Conservation (phyloP, 2,113 vertebrate species). For the Genyomyrus donnyi region DNA sequence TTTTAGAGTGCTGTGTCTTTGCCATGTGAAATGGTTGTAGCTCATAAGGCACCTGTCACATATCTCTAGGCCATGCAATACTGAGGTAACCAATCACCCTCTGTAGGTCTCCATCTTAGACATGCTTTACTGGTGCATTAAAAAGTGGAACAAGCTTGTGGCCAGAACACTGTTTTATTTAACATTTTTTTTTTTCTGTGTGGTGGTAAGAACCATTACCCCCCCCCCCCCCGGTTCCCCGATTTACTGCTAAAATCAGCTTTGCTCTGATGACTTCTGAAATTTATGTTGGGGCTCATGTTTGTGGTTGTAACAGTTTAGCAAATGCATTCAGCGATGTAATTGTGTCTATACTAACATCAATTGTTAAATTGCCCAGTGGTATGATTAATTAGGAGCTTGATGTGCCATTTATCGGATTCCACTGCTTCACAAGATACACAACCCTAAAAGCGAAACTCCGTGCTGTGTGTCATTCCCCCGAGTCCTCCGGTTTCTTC, state of each 20-base stretch:
- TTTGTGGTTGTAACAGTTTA: not conserved
- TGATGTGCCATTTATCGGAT: not conserved
- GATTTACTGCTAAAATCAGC: not conserved
- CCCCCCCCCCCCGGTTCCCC: not conserved
- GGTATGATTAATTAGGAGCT: not conserved
- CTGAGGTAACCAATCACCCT: not conserved
- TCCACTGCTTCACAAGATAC: not conserved
- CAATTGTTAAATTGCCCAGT: slow-evolving; percentile 1
- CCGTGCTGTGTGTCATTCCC: not conserved
- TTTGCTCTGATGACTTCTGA: not conserved
- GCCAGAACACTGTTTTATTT: not conserved
- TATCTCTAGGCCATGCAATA: not conserved
- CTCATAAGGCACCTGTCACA: not conserved
- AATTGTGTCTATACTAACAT: not conserved
- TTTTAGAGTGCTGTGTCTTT: not conserved
- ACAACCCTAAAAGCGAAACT: not conserved
- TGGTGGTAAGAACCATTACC: not conserved
- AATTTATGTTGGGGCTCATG: not conserved
- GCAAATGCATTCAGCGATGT: not conserved
- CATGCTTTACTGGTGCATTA: not conserved
- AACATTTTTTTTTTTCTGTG: not conserved
- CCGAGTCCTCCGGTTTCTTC: not conserved
- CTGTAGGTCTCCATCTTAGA: not conserved
- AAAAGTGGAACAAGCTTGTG: not conserved
- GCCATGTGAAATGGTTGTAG: not conserved